Evolutionary conservation across 2,797 vertebrate species (phyloP).

Genomic region (Thripadectes ignobilis): DNA sequence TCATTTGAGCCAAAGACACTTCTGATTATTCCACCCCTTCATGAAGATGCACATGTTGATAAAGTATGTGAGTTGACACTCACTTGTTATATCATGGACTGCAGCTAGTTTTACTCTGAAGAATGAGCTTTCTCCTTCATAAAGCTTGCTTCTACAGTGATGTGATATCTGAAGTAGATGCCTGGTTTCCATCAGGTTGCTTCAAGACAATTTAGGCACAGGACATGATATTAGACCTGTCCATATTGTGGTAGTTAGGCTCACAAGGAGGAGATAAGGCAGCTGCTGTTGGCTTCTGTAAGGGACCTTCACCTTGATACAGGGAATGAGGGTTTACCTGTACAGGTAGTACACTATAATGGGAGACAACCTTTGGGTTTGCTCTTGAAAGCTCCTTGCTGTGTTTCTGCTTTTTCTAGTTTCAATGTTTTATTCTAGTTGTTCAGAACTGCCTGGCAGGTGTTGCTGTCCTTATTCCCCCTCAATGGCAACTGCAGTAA

Average conservation of each 20-base stretch:
- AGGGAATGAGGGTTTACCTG: not conserved
- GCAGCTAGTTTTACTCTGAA: not conserved
- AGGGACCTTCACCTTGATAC: not conserved
- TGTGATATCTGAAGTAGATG: not conserved
- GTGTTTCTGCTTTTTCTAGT: not conserved
- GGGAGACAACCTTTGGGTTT: not conserved
- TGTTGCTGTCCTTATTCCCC: not conserved
- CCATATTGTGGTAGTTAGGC: not conserved
- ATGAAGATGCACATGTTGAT: not conserved
- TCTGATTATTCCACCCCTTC: not conserved
- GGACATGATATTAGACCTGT: not conserved
- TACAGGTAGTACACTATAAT: not conserved
- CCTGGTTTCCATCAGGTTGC: not conserved
- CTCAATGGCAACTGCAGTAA: not conserved
- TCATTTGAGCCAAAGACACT: not conserved
- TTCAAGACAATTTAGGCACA: not conserved
- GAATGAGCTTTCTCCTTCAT: not conserved
- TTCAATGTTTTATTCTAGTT: not conserved
- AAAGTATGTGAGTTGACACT: not conserved
- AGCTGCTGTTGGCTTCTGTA: not conserved
- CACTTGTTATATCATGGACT: fast-evolving
- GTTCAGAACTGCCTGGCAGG: not conserved
- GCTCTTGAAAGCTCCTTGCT: not conserved
- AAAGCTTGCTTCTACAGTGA: not conserved
- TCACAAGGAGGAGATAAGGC: not conserved